Conservation (phyloP, 2,113 vertebrate species). For the Triplophysa dalaica region DNA sequence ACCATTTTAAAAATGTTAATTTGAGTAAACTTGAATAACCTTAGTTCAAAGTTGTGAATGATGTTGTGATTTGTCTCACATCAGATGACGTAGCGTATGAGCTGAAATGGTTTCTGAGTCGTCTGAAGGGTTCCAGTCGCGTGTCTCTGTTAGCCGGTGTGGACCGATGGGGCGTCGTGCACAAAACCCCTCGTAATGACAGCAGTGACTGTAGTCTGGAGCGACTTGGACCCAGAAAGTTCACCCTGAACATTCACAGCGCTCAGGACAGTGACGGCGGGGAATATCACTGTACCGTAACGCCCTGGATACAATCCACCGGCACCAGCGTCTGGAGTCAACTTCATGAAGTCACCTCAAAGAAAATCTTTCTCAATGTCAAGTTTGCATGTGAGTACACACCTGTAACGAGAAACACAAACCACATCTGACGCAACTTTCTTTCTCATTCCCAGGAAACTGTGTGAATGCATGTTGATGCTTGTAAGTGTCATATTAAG, state of each 20-base stretch:
- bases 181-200: constrained; percentile 74
- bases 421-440: neutral
- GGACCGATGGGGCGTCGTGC: constrained; percentile 83
- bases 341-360: constrained; percentile 78
- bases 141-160: constrained; percentile 71
- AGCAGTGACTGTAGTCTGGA: constrained; percentile 87
- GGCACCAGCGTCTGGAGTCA: constrained; percentile 81
- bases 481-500: neutral
- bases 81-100: constrained; percentile 87
- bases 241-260: constrained; percentile 79
- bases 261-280: constrained; percentile 86
- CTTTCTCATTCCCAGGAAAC: neutral
- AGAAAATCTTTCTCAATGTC: constrained; percentile 82
- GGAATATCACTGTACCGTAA: constrained; percentile 85
- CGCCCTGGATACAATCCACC: constrained; percentile 82
- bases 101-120: constrained; percentile 85
- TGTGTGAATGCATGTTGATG: neutral
- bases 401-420: neutral
- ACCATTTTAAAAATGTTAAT: too few relatives aligned
- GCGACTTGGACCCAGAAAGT: constrained; percentile 75
- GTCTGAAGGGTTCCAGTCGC: constrained; percentile 68
- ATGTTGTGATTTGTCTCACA: neutral
- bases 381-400: constrained; percentile 84
- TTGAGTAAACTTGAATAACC: too few relatives aligned
- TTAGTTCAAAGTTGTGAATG: too few relatives aligned